Conservation (phyloP, 2,113 vertebrate genomes). For the Protobothrops mucrosquamatus region DNA sequence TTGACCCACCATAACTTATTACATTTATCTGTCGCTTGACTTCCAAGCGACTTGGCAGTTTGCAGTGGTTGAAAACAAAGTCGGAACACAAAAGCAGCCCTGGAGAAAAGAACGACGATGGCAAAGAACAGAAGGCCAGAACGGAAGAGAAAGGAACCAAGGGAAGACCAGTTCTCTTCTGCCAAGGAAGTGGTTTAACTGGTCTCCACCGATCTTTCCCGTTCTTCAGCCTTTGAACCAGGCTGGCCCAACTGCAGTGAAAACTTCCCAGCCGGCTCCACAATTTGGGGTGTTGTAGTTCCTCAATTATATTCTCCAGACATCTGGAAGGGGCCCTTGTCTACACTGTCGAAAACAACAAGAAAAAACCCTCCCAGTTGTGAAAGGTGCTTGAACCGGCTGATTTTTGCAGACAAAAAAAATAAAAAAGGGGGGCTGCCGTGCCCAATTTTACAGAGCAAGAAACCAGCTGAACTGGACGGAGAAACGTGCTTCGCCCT, state of each 20-base stretch:
- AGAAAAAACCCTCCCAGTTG: not conserved
- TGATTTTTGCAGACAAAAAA: not conserved
- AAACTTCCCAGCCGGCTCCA: not conserved
- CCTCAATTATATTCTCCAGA: not conserved
- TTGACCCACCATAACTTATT: not conserved
- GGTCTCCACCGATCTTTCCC: not conserved
- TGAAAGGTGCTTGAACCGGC: not conserved
- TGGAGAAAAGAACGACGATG: not conserved
- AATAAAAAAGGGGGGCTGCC: not conserved
- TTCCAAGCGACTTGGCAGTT: not conserved
- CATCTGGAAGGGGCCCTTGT: not conserved
- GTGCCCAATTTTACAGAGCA: not conserved
- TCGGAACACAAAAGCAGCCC: not conserved
- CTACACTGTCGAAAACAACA: not conserved
- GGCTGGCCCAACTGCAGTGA: not conserved
- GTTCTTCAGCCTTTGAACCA: not conserved
- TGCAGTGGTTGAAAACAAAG: not conserved
- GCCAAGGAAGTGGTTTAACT: not conserved
- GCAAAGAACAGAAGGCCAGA: not conserved
- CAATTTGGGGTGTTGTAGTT: not conserved
- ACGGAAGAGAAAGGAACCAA: not conserved
- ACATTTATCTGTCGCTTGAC: not conserved
- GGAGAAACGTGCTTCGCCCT: not conserved
- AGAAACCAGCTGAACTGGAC: not conserved
- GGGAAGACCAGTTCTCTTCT: not conserved